Percentiles rank a stretch among this genome's conserved stretches.
These are phyloP conservation scores for Drosophila barbarae DNA, from an alignment of 2,888 invertebrate species.

Conservation along the genomic window DNA sequence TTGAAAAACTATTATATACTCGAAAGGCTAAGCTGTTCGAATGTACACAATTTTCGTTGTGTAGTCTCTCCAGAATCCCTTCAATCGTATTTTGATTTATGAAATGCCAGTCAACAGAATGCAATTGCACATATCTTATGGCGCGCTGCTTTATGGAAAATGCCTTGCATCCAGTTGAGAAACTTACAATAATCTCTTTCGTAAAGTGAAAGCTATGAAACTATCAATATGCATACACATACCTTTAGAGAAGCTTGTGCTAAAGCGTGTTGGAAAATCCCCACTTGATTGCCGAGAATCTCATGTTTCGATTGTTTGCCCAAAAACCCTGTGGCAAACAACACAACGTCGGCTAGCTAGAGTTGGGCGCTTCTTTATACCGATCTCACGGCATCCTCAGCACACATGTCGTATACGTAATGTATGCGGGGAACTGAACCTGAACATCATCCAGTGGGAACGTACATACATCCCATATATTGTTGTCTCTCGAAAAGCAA, in stretches of 20 bases:
- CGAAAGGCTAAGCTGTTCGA: background rate
- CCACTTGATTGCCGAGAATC: constrained; percentile 18
- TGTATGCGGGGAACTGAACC: constrained; percentile 15
- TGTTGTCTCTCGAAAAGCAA: constrained; percentile 14
- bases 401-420: constrained; percentile 16
- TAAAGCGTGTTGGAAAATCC: constrained; percentile 22
- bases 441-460: constrained; percentile 6
- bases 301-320: constrained; percentile 29
- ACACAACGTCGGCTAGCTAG: constrained; percentile 4
- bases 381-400: constrained; percentile 6
- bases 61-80: background rate
- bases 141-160: background rate
- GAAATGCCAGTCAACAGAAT: constrained; percentile 8
- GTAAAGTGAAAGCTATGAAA: constrained; percentile 7
- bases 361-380: background rate
- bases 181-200: constrained; percentile 15
- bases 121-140: background rate
- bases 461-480: background rate
- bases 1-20: background rate
- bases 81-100: background rate
- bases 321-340: constrained; percentile 17
- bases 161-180: background rate
- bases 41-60: background rate
- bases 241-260: background rate
- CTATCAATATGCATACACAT: constrained; percentile 20